Evolutionary conservation across 2,113 vertebrate species (phyloP).

Genomic region (Cyanistes caeruleus): DNA sequence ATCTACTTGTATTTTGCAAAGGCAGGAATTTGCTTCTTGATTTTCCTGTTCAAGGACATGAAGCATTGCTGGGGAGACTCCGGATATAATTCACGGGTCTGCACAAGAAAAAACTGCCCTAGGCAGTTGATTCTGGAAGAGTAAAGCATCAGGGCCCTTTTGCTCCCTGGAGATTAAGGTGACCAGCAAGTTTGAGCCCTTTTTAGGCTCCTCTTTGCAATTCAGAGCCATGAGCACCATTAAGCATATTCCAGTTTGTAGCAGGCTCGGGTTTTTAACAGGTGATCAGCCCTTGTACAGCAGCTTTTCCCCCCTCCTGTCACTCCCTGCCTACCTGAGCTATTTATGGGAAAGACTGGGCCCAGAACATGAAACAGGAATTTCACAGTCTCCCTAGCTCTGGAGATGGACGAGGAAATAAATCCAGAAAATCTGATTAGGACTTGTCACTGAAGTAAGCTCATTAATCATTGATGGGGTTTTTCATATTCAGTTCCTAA

Average conservation of each 20-base stretch:
- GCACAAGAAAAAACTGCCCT: neutral
- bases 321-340: neutral
- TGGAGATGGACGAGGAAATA: neutral
- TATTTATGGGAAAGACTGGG: neutral
- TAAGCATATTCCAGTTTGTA: neutral
- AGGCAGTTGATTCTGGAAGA: neutral
- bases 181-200: rapidly evolving
- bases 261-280: neutral
- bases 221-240: neutral
- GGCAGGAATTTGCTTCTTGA: neutral
- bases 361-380: neutral
- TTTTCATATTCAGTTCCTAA: neutral
- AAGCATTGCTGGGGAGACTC: neutral
- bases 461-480: neutral
- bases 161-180: neutral
- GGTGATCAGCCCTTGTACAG: neutral
- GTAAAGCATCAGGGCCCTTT: neutral
- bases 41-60: neutral
- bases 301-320: neutral
- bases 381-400: neutral
- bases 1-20: neutral
- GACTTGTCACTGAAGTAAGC: neutral
- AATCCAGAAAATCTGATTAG: constrained; percentile 53
- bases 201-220: neutral
- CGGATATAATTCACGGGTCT: neutral